Evolutionary conservation across 2,113 vertebrate genomes (phyloP).

Genomic region (Phasianus colchicus): DNA sequence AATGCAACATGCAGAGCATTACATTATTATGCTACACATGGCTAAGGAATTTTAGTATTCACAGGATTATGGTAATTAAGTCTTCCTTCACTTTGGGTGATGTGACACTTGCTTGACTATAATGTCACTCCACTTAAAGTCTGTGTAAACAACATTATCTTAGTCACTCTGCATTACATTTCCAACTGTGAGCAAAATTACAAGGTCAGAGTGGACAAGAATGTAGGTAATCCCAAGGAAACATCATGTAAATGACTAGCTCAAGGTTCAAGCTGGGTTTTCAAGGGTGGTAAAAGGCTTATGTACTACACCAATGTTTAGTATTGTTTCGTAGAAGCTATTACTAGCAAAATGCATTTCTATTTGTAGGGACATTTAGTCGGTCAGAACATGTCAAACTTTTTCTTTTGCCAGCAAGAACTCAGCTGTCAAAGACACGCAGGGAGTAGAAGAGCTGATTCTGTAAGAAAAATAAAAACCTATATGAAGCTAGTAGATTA

Average conservation of each 20-base stretch:
- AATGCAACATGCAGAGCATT: conserved; percentile 72
- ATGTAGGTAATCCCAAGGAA: conserved; percentile 80
- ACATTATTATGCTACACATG: conserved; percentile 84
- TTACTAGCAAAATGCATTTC: background rate
- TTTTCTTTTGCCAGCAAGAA: background rate
- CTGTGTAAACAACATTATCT: conserved; percentile 90
- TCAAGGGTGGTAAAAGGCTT: conserved; percentile 70
- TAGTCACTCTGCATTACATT: conserved; percentile 83
- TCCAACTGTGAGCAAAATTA: conserved; percentile 84
- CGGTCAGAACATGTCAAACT: background rate
- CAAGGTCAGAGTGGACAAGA: conserved; percentile 85
- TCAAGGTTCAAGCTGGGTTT: conserved; percentile 70
- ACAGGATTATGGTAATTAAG: conserved; percentile 87
- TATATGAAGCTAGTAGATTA: conserved; percentile 2
- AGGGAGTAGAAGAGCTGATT: background rate
- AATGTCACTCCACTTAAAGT: conserved; percentile 90
- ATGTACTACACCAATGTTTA: conserved; percentile 45
- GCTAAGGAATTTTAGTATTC: conserved; percentile 84
- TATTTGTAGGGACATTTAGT: background rate
- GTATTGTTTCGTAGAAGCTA: background rate
- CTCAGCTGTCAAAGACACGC: background rate
- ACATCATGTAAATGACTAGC: conserved; percentile 77
- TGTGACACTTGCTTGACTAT: conserved; percentile 87
- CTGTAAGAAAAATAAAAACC: background rate
- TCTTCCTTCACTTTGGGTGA: conserved; percentile 84